These are phyloP conservation scores for Drosophila paucipuncta DNA, from an alignment of 2,888 invertebrate species.

Conservation along the genomic window DNA sequence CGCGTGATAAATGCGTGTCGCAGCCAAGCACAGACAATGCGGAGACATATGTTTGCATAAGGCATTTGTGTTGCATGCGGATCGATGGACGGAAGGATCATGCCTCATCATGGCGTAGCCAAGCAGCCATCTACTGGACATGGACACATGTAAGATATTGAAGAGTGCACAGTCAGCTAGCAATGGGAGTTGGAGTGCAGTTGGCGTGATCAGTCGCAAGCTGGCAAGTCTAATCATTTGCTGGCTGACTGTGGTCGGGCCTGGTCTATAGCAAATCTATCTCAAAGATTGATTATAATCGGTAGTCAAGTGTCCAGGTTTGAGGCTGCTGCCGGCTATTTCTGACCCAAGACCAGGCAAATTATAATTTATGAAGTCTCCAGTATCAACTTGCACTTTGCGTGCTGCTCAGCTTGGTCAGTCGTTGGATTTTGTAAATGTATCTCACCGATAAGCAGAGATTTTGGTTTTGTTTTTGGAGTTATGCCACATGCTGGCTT, in stretches of 20 bases:
- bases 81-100: conserved; percentile 42
- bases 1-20: conserved; percentile 77
- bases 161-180: conserved; percentile 52
- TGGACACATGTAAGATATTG: conserved; percentile 67
- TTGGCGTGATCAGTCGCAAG: conserved; percentile 44
- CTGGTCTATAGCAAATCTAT: conserved; percentile 65
- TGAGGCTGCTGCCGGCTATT: conserved; percentile 69
- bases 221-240: conserved; percentile 35
- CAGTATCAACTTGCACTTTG: conserved; percentile 68
- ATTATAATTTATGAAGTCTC: conserved; percentile 81
- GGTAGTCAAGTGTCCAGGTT: conserved; percentile 82
- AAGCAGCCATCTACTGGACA: conserved; percentile 60
- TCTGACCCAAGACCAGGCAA: conserved; percentile 61
- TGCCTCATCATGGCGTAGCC: conserved; percentile 38
- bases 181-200: conserved; percentile 22
- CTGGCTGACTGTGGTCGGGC: conserved; percentile 37
- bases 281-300: conserved; percentile 84
- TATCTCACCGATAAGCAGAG: conserved; percentile 44
- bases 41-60: conserved; percentile 77
- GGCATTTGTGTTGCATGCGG: conserved; percentile 41
- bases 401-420: conserved; percentile 32
- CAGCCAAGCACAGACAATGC: conserved; percentile 72
- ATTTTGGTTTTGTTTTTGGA: not conserved
- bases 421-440: conserved; percentile 22
- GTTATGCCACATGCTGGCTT: conserved; percentile 63